These are phyloP conservation scores for Drosophila lutescens DNA, from an alignment of 2,888 invertebrate genomes.

Conservation along the genomic window DNA sequence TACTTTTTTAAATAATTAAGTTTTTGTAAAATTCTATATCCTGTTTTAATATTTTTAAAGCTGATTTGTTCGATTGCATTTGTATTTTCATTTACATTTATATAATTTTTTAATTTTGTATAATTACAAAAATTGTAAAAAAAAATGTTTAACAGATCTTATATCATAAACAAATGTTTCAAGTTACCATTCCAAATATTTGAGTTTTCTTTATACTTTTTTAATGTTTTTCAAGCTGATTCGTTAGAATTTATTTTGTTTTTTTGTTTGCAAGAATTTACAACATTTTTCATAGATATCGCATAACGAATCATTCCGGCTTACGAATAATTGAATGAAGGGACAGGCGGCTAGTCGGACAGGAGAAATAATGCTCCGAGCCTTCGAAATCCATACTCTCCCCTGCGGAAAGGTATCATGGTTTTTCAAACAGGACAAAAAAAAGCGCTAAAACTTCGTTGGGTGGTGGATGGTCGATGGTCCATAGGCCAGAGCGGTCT, in stretches of 20 bases:
- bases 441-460: slow-evolving; percentile 8
- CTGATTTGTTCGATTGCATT: too few species aligned
- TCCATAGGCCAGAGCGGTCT: slow-evolving; percentile 20
- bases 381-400: slow-evolving; percentile 20
- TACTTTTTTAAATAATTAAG: too few species aligned
- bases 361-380: slow-evolving; percentile 1
- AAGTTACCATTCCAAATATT: too few species aligned
- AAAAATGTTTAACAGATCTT: too few species aligned
- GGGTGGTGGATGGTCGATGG: slow-evolving; percentile 23
- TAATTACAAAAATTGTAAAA: too few species aligned
- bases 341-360: slow-evolving; percentile 1
- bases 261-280: background rate
- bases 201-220: too few species aligned
- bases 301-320: background rate
- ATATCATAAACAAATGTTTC: too few species aligned
- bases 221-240: background rate
- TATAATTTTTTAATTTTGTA: too few species aligned
- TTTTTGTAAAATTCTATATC: too few species aligned
- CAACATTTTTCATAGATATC: background rate
- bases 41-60: too few species aligned
- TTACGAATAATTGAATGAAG: background rate
- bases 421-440: background rate
- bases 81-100: too few species aligned
- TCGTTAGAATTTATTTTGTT: background rate
- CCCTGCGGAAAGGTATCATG: slow-evolving; percentile 15